phyloP scores from a whole-genome alignment of 2,888 invertebrate species.

The Chelonus formosanus region DNA sequence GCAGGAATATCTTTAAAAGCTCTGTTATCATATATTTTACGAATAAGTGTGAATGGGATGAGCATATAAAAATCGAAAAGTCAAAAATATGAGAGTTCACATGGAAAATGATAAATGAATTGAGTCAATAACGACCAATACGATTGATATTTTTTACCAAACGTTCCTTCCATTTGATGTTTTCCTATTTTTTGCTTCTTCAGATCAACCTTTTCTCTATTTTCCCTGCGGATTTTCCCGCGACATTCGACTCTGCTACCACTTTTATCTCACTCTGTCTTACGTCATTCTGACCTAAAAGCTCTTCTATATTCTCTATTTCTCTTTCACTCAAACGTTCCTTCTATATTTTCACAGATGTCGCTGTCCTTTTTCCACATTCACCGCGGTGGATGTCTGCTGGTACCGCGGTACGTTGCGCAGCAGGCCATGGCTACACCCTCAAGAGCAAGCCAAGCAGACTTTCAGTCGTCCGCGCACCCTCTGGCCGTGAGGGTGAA shows the following conservation, averaged over 20 bases:
- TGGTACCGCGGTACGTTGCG: constrained; percentile 40
- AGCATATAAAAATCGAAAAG: constrained; percentile 7
- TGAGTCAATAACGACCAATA: constrained; percentile 13
- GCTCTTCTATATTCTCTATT: not conserved
- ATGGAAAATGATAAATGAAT: constrained; percentile 15
- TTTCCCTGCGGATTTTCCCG: constrained; percentile 13
- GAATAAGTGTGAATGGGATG: not conserved
- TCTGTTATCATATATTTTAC: not conserved
- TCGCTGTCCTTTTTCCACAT: constrained; percentile 34
- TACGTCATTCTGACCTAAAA: not conserved
- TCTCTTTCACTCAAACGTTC: constrained; percentile 8
- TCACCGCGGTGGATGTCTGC: constrained; percentile 21
- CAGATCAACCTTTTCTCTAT: not conserved
- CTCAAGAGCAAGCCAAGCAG: constrained; percentile 46
- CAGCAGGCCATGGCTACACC: constrained; percentile 55
- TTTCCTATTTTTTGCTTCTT: not conserved
- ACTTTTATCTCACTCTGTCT: not conserved
- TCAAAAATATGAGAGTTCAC: constrained; percentile 11
- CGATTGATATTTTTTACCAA: constrained; percentile 5
- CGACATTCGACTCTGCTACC: not conserved
- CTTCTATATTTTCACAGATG: constrained; percentile 25
- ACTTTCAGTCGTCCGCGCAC: constrained; percentile 62
- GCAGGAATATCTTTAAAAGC: not conserved
- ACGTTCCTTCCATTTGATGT: not conserved
- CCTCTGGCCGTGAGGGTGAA: constrained; percentile 59